Evolutionary conservation across 2,797 vertebrate genomes (phyloP).

Genomic region (Echiichthys vipera): DNA sequence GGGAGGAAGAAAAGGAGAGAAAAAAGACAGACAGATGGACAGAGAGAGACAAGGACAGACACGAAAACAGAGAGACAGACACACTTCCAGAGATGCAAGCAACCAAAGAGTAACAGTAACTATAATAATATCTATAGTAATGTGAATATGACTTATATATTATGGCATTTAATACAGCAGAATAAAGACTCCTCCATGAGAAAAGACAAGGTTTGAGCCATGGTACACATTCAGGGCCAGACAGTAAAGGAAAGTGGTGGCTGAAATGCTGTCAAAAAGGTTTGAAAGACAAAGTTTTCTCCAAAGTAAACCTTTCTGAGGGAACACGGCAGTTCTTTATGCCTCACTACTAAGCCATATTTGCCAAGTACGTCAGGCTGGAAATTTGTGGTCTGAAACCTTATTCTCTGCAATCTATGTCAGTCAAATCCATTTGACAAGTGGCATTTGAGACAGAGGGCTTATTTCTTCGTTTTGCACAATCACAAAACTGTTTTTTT

Average conservation of each 20-base stretch:
- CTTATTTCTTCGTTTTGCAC: conserved; percentile 78
- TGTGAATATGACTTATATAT: no score
- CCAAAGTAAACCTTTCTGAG: conserved; percentile 70
- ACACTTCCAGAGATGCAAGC: no score
- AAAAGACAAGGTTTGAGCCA: conserved; percentile 16
- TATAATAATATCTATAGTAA: no score
- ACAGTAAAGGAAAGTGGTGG: conserved; percentile 55
- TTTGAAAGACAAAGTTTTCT: conserved; percentile 75
- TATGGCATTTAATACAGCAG: no score
- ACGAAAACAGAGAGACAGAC: no score
- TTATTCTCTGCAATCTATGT: conserved; percentile 86
- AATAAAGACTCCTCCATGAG: no score
- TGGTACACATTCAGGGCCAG: conserved; percentile 15
- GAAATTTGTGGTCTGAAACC: conserved; percentile 83
- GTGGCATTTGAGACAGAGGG: conserved; percentile 76
- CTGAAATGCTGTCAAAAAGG: conserved; percentile 63
- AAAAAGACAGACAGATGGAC: no score
- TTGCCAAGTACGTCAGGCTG: conserved; percentile 79
- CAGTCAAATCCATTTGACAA: conserved; percentile 83
- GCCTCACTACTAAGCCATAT: conserved; percentile 87
- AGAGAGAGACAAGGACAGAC: no score
- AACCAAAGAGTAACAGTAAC: no score
- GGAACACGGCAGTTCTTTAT: conserved; percentile 79
- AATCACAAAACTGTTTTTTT: conserved; percentile 72
- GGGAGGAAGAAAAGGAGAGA: no score